Evolutionary conservation across 1,140 invertebrate genomes (phyloP).

Genomic region (Halesus radiatus): DNA sequence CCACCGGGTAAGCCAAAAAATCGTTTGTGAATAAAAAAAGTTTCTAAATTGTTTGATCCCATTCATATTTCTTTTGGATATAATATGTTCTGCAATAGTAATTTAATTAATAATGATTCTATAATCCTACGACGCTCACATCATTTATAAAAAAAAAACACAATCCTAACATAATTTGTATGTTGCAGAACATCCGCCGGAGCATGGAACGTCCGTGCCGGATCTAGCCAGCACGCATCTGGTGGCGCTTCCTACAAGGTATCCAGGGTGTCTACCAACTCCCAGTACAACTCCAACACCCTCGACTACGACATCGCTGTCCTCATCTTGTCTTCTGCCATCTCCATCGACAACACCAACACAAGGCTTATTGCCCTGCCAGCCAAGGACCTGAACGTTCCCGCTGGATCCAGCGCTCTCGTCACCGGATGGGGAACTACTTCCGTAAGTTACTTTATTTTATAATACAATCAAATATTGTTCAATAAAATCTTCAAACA

Average conservation of each 20-base stretch:
- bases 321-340: conserved; percentile 7
- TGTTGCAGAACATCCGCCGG: conserved; percentile 29
- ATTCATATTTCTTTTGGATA: too few species aligned
- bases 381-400: conserved; percentile 52
- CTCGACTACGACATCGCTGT: conserved; percentile 47
- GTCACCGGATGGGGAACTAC: conserved; percentile 66
- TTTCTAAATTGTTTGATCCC: too few species aligned
- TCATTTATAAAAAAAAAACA: too few species aligned
- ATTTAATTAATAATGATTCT: too few species aligned
- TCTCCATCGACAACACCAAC: conserved; percentile 20
- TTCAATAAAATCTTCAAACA: too few species aligned
- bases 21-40: too few species aligned
- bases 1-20: conserved; percentile 52
- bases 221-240: conserved; percentile 43
- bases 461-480: too few species aligned
- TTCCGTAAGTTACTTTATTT: conserved; percentile 34
- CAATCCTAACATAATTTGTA: not conserved
- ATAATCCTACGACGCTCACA: too few species aligned
- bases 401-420: conserved; percentile 56
- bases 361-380: conserved; percentile 43
- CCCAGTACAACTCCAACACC: conserved; percentile 18
- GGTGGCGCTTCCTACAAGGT: conserved; percentile 41
- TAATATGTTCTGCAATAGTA: too few species aligned
- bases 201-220: conserved; percentile 47
- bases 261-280: conserved; percentile 18